These are phyloP conservation scores for Choristoneura fumiferana DNA, from an alignment of 1,140 invertebrate genomes.

Conservation along the genomic window DNA sequence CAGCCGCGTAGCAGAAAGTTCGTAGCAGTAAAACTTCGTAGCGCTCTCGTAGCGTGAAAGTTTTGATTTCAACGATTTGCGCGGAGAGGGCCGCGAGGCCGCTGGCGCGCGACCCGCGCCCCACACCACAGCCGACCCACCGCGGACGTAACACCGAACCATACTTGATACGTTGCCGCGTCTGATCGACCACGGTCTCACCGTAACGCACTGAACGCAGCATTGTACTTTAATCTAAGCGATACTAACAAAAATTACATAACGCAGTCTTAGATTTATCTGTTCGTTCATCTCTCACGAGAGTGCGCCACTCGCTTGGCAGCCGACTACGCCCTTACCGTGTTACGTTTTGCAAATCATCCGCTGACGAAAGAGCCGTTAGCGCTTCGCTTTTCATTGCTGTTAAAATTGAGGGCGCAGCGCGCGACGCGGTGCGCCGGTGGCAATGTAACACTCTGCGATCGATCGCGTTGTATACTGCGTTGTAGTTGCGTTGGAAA, in stretches of 20 bases:
- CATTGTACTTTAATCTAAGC: constrained; percentile 32
- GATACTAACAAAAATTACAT: constrained; percentile 16
- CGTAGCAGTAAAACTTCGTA: constrained; percentile 77
- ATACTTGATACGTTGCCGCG: constrained; percentile 30
- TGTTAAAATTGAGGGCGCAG: constrained; percentile 26
- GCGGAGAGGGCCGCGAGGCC: constrained; percentile 67
- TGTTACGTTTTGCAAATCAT: constrained; percentile 56
- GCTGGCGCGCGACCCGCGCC: constrained; percentile 62
- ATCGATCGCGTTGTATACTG: constrained; percentile 57
- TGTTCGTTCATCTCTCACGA: constrained; percentile 70
- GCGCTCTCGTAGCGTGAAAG: constrained; percentile 76
- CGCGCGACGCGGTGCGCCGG: constrained; percentile 25
- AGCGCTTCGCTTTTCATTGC: constrained; percentile 48
- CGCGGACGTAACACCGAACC: not conserved
- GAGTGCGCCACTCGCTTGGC: constrained; percentile 71
- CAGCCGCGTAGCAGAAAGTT: constrained; percentile 75
- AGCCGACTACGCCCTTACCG: constrained; percentile 60
- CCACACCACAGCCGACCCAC: constrained; percentile 26
- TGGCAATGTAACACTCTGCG: constrained; percentile 57
- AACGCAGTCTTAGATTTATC: constrained; percentile 52
- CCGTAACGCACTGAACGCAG: not conserved
- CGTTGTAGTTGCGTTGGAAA: constrained; percentile 40
- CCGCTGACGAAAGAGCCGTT: constrained; percentile 40
- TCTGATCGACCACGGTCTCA: not conserved
- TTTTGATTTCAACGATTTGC: constrained; percentile 78